Evolutionary conservation across 2,113 vertebrate species (phyloP).

Genomic region (Pavo muticus): DNA sequence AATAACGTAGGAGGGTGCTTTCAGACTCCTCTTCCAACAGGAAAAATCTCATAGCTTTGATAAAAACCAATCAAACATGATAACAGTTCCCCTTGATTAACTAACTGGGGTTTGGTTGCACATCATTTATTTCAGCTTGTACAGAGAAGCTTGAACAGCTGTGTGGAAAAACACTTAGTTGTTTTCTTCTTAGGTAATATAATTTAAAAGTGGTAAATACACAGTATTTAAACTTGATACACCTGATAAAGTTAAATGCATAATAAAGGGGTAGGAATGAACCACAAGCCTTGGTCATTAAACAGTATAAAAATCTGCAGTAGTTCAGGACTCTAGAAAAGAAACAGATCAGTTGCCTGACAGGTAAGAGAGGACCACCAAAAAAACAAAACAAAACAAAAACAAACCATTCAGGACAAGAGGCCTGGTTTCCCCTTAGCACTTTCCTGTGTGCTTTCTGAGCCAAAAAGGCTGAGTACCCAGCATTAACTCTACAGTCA

Average conservation of each 20-base stretch:
- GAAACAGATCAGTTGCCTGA: slow-evolving; percentile 41
- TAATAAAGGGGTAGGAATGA: slow-evolving; percentile 74
- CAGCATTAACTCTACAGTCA: slow-evolving; percentile 33
- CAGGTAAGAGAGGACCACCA: slow-evolving; percentile 28
- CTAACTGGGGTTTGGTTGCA: slow-evolving; percentile 52
- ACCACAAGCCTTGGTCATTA: slow-evolving; percentile 73
- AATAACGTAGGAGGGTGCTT: background rate
- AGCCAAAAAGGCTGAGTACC: slow-evolving; percentile 43
- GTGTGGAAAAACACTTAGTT: slow-evolving; percentile 72
- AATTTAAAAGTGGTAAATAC: slow-evolving; percentile 83
- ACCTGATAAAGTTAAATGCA: slow-evolving; percentile 82
- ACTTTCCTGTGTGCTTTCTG: slow-evolving; percentile 60
- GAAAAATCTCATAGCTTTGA: background rate
- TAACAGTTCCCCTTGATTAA: background rate
- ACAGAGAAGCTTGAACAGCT: slow-evolving; percentile 77
- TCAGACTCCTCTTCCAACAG: background rate
- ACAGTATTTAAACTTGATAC: slow-evolving; percentile 83
- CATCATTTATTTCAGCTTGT: slow-evolving; percentile 79
- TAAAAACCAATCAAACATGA: background rate
- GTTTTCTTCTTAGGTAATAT: slow-evolving; percentile 65
- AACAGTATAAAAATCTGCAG: slow-evolving; percentile 73
- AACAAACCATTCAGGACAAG: background rate
- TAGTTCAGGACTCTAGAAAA: slow-evolving; percentile 57
- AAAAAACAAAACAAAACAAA: background rate
- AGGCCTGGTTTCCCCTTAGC: slow-evolving; percentile 60